Evolutionary conservation across 2,797 vertebrate species (phyloP), one percentile per base, ranked within the genome.

Genomic region (Iguana delicatissima): DNA sequence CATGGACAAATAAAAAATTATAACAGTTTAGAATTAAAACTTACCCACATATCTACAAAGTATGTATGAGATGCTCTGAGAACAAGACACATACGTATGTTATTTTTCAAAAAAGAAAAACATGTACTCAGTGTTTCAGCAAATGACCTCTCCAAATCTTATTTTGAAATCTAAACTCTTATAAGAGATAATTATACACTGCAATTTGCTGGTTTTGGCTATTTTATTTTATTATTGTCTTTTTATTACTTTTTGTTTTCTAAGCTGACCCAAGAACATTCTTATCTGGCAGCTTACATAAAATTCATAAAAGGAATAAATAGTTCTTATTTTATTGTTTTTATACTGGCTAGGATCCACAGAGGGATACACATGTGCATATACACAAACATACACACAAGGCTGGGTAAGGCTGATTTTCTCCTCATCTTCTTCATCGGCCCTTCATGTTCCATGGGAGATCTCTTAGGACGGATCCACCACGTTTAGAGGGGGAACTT

Each of bases 11-110:
- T 93, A 81, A 95, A 85, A 95, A 93, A 95, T 96, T 96, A 94
- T 94, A 94, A 94, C 73, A 87, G 82, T 94, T 94, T 94, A 84
- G 95, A 96, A 95, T 95, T 93, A 90, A 94, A 95, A 95, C 92
- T 92, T 91, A 91, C 93, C 95, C 93, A 95, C 89, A 55, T 89
- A 89, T 91, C 93, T 90, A 93, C 90, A 87, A 80, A 79, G 82
- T 69, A 67, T 42, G 69, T 64, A 69, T 16, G 46, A 89, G 59
- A 77, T 67, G 29, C 83, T 80, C 46, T 55, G 89, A 85, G 82
- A 80, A 80, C 82, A 69, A 86, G 77, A 9, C 52, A 26, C 16
- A 24, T 16, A 29, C 26, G 42, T 72, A 50, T 26, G 24, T 69
- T 69, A 69, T 69, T 69, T 69, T 81, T 86, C 42, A 46, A 79